These are phyloP conservation scores for Platerodrilus igneus DNA, from an alignment of 2,888 invertebrate genomes.

Conservation along the genomic window DNA sequence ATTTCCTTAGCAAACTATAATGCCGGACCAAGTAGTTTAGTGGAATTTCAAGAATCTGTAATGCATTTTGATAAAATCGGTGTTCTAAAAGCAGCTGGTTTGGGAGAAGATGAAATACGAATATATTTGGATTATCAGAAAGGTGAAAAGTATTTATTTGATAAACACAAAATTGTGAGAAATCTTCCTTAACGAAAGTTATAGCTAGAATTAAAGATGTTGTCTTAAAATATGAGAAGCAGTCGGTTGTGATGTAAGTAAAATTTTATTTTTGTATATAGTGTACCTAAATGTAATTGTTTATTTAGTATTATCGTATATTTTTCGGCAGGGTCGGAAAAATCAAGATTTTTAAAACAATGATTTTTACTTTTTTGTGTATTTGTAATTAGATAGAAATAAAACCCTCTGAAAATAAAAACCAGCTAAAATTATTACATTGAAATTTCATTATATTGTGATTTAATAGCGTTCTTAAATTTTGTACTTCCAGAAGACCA, in stretches of 20 bases:
- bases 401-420: too few species aligned
- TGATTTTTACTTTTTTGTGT: too few species aligned
- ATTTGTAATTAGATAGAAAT: too few species aligned
- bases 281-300: too few species aligned
- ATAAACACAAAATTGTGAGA: slow-evolving; percentile 38
- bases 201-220: slow-evolving; percentile 22
- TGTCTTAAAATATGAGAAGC: slow-evolving; percentile 14
- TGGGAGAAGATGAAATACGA: slow-evolving; percentile 51
- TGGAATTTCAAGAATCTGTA: slow-evolving; percentile 48
- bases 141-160: slow-evolving; percentile 38
- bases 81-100: slow-evolving; percentile 49
- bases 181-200: slow-evolving; percentile 25
- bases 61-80: slow-evolving; percentile 47
- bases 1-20: slow-evolving; percentile 36
- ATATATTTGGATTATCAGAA: slow-evolving; percentile 51
- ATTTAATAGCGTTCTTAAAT: too few species aligned
- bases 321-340: too few species aligned
- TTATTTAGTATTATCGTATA: too few species aligned
- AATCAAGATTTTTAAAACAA: too few species aligned
- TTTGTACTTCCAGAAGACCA: too few species aligned
- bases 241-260: slow-evolving; percentile 8
- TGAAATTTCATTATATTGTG: too few species aligned
- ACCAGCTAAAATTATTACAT: too few species aligned
- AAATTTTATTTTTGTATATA: too few species aligned
- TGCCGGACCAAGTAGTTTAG: slow-evolving; percentile 48